These are phyloP conservation scores for Callocephalon fimbriatum DNA, from an alignment of 2,113 vertebrate genomes.

Conservation along the genomic window DNA sequence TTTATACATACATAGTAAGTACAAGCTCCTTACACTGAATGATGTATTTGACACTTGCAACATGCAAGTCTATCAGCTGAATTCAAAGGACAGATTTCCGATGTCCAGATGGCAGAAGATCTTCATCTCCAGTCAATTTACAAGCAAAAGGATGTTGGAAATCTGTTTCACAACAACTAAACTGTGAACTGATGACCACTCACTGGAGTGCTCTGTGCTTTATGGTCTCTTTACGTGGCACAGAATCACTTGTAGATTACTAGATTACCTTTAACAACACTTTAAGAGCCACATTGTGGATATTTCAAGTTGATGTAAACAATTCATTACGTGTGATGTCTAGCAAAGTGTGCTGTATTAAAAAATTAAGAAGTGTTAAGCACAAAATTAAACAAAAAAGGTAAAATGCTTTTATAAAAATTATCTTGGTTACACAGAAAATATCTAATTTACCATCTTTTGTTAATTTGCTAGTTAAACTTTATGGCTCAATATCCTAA, in stretches of 20 bases:
- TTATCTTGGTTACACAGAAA: neutral
- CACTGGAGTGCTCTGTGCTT: neutral
- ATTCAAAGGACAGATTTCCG: neutral
- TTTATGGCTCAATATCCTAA: neutral
- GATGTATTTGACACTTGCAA: neutral
- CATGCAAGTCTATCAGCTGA: neutral
- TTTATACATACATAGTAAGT: neutral
- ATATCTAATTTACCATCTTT: neutral
- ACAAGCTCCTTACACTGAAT: neutral
- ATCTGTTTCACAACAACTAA: neutral
- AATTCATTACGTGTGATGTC: neutral
- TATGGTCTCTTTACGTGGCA: neutral
- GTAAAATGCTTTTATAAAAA: neutral
- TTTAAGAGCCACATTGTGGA: neutral
- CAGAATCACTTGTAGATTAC: neutral
- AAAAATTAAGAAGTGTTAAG: neutral
- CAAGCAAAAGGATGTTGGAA: neutral
- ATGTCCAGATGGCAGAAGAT: neutral
- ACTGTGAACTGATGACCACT: neutral
- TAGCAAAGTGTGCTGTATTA: neutral
- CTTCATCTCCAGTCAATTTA: neutral
- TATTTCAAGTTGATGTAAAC: neutral
- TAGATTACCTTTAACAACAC: neutral
- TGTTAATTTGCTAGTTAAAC: neutral
- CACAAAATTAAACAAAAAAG: neutral